These are phyloP conservation scores for Hylaea fasciaria DNA, from an alignment of 2,888 invertebrate species.

Conservation along the genomic window DNA sequence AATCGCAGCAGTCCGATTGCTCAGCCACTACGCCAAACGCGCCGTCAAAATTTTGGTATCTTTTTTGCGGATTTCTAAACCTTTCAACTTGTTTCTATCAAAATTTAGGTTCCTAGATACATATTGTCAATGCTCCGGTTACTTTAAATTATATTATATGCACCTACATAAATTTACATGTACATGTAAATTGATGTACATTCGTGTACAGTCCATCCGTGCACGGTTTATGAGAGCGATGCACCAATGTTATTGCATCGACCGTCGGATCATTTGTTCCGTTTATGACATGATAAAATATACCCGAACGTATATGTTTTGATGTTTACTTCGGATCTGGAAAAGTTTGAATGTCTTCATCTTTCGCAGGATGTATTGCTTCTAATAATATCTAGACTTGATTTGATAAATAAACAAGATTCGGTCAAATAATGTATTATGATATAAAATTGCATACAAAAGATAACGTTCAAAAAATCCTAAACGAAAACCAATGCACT, in stretches of 20 bases:
- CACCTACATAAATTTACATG: no score
- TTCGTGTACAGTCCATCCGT: conserved; percentile 32
- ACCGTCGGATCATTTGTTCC: conserved; percentile 36
- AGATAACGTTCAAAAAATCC: no score
- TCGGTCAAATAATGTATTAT: no score
- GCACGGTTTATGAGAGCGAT: conserved; percentile 45
- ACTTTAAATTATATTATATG: no score
- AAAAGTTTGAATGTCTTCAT: conserved; percentile 22
- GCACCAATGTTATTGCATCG: conserved; percentile 41
- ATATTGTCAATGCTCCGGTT: conserved; percentile 34
- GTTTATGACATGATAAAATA: conserved; percentile 36
- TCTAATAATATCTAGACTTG: neutral
- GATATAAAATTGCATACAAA: no score
- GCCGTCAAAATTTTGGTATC: neutral
- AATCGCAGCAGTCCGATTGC: neutral
- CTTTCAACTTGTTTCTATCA: conserved; percentile 33
- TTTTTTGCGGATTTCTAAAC: conserved; percentile 18
- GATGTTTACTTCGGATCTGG: conserved; percentile 27
- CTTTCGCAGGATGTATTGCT: conserved; percentile 14
- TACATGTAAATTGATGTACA: conserved; percentile 7
- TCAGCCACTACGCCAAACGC: neutral
- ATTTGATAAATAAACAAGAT: conserved; percentile 4
- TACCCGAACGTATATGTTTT: conserved; percentile 33
- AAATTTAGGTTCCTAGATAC: conserved; percentile 37
- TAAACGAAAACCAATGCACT: no score